phyloP scores from a whole-genome alignment of 2,797 vertebrate species.

The Protosalanx chinensis region DNA sequence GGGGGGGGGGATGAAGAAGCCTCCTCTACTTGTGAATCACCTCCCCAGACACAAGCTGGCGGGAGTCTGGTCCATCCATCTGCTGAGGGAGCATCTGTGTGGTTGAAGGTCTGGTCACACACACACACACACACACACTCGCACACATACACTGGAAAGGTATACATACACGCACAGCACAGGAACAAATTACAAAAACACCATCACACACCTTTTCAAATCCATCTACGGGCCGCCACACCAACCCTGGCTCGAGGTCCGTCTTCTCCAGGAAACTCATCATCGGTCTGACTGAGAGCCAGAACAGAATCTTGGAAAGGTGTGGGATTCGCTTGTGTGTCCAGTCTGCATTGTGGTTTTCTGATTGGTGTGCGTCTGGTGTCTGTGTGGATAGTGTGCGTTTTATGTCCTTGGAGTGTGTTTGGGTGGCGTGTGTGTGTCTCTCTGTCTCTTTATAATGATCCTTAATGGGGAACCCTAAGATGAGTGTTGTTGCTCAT shows the following conservation, averaged over 20 bases:
- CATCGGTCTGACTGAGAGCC: too few species aligned
- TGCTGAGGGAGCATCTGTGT: background rate
- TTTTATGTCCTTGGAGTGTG: background rate
- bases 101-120: background rate
- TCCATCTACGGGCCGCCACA: background rate
- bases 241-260: background rate
- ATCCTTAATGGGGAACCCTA: conserved; percentile 29
- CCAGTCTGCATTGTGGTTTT: background rate
- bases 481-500: conserved; percentile 20
- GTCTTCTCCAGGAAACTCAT: too few species aligned
- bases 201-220: background rate
- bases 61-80: background rate
- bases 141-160: background rate
- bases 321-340: too few species aligned
- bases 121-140: background rate
- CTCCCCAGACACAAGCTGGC: background rate
- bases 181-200: background rate
- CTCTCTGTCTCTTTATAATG: background rate
- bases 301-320: too few species aligned
- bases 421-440: too few species aligned
- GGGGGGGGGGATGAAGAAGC: background rate
- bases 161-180: too few species aligned
- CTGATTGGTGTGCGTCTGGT: too few species aligned
- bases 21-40: background rate
- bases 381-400: background rate